phyloP scores from a whole-genome alignment of 2,113 vertebrate genomes.

The Corythaeola cristata region DNA sequence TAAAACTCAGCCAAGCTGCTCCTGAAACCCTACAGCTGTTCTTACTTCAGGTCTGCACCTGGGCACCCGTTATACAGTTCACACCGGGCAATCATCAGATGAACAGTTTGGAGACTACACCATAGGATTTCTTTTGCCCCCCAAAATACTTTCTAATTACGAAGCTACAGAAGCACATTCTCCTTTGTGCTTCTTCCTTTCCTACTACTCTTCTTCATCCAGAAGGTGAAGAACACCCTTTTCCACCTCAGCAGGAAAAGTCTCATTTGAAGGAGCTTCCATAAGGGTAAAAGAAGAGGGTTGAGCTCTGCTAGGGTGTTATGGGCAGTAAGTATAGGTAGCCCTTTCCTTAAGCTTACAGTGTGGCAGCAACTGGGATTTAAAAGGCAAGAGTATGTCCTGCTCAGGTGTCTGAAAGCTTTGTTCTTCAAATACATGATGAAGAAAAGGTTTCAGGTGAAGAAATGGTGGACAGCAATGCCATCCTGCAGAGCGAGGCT shows the following conservation, averaged over 20 bases:
- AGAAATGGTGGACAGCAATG: not conserved
- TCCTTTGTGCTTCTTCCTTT: not conserved
- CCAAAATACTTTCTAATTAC: not conserved
- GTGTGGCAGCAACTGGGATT: not conserved
- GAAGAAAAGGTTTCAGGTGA: not conserved
- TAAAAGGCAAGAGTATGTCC: not conserved
- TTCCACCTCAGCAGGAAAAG: not conserved
- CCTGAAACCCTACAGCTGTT: not conserved
- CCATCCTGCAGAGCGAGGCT: not conserved
- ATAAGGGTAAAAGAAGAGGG: not conserved
- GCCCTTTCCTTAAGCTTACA: not conserved
- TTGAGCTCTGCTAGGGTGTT: not conserved
- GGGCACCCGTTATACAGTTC: not conserved
- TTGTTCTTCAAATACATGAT: rapidly evolving
- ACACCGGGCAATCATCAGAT: not conserved
- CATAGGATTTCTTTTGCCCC: not conserved
- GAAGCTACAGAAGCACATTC: not conserved
- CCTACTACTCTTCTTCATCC: not conserved
- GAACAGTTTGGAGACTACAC: not conserved
- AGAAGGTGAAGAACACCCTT: not conserved
- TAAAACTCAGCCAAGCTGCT: not conserved
- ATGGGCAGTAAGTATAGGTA: not conserved
- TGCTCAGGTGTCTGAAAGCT: not conserved
- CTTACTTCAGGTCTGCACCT: not conserved
- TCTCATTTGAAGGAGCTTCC: not conserved